Conservation (phyloP, 92 coral and sea anemone species). For the Bergia sp. region DNA sequence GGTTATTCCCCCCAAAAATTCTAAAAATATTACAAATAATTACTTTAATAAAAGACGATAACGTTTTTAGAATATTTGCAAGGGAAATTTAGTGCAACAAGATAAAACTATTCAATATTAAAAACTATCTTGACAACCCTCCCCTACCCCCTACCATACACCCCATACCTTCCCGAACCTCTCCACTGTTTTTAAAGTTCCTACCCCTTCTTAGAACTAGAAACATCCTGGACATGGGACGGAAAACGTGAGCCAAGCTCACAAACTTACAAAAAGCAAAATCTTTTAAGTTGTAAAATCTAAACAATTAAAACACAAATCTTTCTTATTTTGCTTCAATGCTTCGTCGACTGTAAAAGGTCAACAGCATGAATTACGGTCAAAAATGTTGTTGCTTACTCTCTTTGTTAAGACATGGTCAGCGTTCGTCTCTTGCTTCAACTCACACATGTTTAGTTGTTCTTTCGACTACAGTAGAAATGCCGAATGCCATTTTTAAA, state of each 20-base stretch:
- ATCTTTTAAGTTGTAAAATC: too few species aligned
- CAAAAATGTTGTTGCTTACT: background rate
- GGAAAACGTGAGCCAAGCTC: background rate
- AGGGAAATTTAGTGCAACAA: too few species aligned
- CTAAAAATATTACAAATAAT: too few species aligned
- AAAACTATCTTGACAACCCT: too few species aligned
- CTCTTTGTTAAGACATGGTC: background rate
- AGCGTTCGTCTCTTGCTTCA: conserved; percentile 1
- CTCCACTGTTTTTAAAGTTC: too few species aligned
- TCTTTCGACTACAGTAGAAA: background rate
- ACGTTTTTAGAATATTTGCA: too few species aligned
- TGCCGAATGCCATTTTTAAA: too few species aligned
- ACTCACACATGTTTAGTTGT: conserved; percentile 11
- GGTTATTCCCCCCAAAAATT: too few species aligned
- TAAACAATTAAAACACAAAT: background rate
- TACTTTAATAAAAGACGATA: too few species aligned
- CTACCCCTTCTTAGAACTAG: background rate
- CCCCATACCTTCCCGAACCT: too few species aligned
- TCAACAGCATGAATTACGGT: background rate
- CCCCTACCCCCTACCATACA: too few species aligned
- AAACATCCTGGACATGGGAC: background rate
- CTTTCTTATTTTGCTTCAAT: background rate
- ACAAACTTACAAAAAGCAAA: background rate
- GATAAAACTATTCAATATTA: too few species aligned
- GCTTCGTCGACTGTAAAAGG: background rate